These are phyloP conservation scores for Sycophila sp. DNA, from an alignment of 1,140 invertebrate genomes.

Conservation along the genomic window DNA sequence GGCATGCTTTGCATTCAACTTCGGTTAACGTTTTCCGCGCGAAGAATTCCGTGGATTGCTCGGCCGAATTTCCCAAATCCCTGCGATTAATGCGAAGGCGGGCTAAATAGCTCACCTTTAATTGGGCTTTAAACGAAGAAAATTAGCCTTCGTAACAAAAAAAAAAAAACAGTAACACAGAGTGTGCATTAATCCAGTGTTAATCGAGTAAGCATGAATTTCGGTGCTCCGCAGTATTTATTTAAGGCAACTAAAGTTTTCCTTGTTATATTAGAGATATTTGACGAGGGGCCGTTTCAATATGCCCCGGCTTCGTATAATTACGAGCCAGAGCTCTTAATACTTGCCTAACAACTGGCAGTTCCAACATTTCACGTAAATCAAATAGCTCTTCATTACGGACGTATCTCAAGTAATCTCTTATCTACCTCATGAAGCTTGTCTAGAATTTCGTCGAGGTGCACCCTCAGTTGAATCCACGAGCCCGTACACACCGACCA, in stretches of 20 bases:
- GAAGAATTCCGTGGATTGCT: too few relatives aligned
- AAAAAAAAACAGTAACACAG: too few relatives aligned
- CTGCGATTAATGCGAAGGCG: too few relatives aligned
- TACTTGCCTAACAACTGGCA: not conserved
- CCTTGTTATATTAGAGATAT: not conserved
- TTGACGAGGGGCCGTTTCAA: not conserved
- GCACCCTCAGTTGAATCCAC: not conserved
- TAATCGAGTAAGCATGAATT: too few relatives aligned
- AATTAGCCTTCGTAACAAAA: too few relatives aligned
- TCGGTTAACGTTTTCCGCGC: too few relatives aligned
- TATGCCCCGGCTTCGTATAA: not conserved
- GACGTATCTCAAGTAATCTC: not conserved
- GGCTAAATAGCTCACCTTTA: too few relatives aligned
- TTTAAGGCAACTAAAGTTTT: not conserved
- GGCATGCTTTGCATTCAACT: too few relatives aligned
- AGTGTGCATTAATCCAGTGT: too few relatives aligned
- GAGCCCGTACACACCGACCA: not conserved
- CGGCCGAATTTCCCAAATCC: too few relatives aligned
- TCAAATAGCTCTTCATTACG: conserved; percentile 1
- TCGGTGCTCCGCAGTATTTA: too few relatives aligned
- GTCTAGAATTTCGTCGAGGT: not conserved
- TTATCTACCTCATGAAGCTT: not conserved
- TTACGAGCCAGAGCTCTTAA: not conserved
- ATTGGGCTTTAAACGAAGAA: too few relatives aligned
- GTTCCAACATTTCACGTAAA: not conserved